A percentile compares a stretch with the other conserved stretches of the same genome.
phyloP scores from a whole-genome alignment of 2,113 vertebrate species.

The Lutjanus erythropterus region DNA sequence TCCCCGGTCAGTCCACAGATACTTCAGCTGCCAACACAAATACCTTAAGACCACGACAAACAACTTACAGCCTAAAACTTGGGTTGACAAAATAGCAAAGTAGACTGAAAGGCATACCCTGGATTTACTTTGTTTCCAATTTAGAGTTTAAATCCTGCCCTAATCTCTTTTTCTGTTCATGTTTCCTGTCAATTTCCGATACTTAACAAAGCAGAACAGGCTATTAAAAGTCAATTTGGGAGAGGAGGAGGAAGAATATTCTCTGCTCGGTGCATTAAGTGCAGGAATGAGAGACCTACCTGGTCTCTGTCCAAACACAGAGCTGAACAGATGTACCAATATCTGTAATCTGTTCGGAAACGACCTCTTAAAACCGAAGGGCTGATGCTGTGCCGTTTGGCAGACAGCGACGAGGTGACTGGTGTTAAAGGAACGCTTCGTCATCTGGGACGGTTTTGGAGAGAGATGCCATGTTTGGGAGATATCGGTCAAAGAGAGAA shows the following conservation, averaged over 20 bases:
- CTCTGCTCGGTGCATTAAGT: not conserved
- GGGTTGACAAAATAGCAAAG: not conserved
- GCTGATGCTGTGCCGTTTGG: too few relatives aligned
- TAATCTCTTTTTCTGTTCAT: not conserved
- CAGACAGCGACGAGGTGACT: not conserved
- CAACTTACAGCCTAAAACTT: not conserved
- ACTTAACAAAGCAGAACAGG: not conserved
- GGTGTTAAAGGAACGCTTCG: too few relatives aligned
- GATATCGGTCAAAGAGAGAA: too few relatives aligned
- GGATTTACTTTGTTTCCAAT: not conserved
- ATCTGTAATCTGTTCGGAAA: not conserved
- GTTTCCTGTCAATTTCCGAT: not conserved
- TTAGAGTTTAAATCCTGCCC: not conserved
- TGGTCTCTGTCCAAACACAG: not conserved
- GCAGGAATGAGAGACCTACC: not conserved
- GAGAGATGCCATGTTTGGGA: too few relatives aligned
- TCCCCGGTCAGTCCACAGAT: not conserved
- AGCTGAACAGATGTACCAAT: not conserved
- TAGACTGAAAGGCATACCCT: not conserved
- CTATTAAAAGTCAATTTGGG: not conserved
- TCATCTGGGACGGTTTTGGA: too few relatives aligned
- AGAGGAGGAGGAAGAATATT: not conserved
- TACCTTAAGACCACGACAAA: conserved; percentile 12
- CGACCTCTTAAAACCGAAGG: too few relatives aligned
- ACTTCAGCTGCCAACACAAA: not conserved